Evolutionary conservation across 1,140 invertebrate genomes (phyloP).

Genomic region (Steinernema khuongi): DNA sequence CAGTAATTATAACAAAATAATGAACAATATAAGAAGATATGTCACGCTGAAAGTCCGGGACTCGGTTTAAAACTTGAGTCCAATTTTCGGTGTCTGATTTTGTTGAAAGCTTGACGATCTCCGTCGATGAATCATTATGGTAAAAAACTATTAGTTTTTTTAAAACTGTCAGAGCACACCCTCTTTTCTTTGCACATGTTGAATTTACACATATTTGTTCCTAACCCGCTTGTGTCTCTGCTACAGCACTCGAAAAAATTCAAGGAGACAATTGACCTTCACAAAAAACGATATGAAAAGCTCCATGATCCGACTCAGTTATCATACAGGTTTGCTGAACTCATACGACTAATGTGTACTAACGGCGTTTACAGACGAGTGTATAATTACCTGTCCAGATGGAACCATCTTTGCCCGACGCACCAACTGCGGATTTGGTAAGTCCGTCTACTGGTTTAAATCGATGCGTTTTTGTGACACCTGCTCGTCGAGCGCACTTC

Average conservation of each 20-base stretch:
- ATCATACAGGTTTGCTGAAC: background rate
- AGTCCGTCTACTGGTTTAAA: background rate
- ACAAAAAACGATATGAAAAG: background rate
- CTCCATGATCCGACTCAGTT: background rate
- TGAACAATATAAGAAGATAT: too few species aligned
- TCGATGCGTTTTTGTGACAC: background rate
- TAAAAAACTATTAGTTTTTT: too few species aligned
- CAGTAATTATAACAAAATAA: background rate
- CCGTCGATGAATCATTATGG: too few species aligned
- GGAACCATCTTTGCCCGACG: background rate
- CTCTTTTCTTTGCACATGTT: too few species aligned
- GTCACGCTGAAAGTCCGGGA: too few species aligned
- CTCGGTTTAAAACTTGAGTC: too few species aligned
- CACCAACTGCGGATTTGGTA: background rate
- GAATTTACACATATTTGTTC: too few species aligned
- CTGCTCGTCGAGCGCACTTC: background rate
- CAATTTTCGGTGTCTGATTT: too few species aligned
- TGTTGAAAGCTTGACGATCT: too few species aligned
- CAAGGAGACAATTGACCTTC: background rate
- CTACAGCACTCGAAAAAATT: background rate
- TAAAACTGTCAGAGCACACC: too few species aligned
- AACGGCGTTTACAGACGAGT: background rate
- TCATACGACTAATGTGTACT: background rate
- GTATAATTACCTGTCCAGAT: background rate
- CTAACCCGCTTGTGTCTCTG: background rate